A percentile compares a stretch with the other conserved stretches of the same genome.
phyloP scores from a whole-genome alignment of 2,888 invertebrate species.

The Tenthredo amoena region DNA sequence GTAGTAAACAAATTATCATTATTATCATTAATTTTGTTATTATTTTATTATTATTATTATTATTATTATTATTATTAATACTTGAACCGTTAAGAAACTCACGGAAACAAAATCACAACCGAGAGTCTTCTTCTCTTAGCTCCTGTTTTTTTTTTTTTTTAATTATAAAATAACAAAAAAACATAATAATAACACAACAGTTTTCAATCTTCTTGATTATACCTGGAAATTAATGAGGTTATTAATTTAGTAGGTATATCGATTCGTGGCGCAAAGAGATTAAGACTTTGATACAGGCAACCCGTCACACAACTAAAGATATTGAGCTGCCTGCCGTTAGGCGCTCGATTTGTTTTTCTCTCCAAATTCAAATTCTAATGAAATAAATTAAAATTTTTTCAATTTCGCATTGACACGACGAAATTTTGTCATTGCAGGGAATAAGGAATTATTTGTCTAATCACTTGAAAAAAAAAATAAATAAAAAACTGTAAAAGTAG shows the following conservation, averaged over 20 bases:
- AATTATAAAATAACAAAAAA: too few relatives aligned
- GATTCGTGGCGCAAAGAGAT: neutral
- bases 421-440: neutral
- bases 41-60: neutral
- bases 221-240: too few relatives aligned
- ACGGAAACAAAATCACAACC: neutral
- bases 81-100: neutral
- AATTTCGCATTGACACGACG: neutral
- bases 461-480: too few relatives aligned
- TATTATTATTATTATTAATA: neutral
- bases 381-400: neutral
- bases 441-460: neutral
- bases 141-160: too few relatives aligned
- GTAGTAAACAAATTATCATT: slow-evolving; percentile 30
- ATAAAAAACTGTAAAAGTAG: neutral
- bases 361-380: neutral
- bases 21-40: neutral
- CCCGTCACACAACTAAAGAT: neutral
- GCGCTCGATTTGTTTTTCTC: neutral
- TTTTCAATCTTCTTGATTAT: too few relatives aligned
- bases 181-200: too few relatives aligned
- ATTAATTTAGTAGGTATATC: too few relatives aligned
- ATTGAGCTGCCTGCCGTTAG: neutral
- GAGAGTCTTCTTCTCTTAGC: too few relatives aligned
- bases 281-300: neutral